phyloP scores from a whole-genome alignment of 1,140 invertebrate genomes.

The Brachionus plicatilis region DNA sequence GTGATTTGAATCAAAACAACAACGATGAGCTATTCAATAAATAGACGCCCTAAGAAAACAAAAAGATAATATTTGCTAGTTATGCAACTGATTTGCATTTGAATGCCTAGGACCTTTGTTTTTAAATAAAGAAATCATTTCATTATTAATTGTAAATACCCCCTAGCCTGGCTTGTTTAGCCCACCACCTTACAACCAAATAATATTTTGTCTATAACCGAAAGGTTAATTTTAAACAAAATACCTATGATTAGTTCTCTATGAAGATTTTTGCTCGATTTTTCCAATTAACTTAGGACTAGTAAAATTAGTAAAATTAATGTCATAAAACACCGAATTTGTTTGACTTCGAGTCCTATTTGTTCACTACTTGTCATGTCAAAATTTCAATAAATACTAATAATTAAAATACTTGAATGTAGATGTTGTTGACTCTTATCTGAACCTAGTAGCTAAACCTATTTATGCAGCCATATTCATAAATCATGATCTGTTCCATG shows the following conservation, averaged over 20 bases:
- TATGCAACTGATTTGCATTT: neutral
- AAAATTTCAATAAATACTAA: neutral
- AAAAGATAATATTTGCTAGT: neutral
- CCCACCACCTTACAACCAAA: neutral
- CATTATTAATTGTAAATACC: neutral
- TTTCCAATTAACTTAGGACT: constrained; percentile 12
- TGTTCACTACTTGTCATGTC: neutral
- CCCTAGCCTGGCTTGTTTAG: neutral
- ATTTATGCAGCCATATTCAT: neutral
- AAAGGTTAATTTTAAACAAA: constrained; percentile 20
- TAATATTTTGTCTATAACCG: neutral
- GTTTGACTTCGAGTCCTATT: neutral
- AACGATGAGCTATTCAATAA: neutral
- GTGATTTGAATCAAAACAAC: neutral
- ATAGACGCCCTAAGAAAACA: neutral
- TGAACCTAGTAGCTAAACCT: neutral
- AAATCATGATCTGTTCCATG: neutral
- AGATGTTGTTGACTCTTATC: neutral
- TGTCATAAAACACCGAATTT: neutral
- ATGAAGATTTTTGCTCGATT: neutral
- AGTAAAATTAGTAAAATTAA: neutral
- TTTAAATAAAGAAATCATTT: neutral
- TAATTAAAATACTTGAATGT: neutral
- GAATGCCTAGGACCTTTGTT: neutral
- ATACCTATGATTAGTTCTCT: neutral